Conservation (phyloP, 1,140 invertebrate genomes). For the Pogonomyrmex barbatus region DNA sequence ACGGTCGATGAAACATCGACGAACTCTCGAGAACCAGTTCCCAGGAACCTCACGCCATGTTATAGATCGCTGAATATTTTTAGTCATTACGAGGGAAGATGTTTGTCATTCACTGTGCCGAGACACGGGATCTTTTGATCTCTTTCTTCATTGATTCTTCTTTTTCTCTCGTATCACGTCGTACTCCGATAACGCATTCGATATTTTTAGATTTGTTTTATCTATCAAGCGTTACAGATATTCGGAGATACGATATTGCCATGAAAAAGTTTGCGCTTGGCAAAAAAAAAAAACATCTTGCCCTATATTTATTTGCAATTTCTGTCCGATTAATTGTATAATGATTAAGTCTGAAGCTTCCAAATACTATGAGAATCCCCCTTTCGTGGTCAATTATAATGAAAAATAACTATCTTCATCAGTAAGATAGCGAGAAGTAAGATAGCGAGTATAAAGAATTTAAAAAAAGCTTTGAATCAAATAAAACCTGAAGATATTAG, state of each 20-base stretch:
- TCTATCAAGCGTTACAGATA: not conserved
- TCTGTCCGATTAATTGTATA: constrained; percentile 16
- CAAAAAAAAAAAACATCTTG: not conserved
- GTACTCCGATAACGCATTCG: not conserved
- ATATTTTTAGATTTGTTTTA: not conserved
- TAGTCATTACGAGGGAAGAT: constrained; percentile 33
- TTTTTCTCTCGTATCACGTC: not conserved
- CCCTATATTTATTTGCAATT: constrained; percentile 42
- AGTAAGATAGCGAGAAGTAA: not conserved
- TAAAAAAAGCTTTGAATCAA: not conserved
- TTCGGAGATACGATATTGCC: constrained; percentile 23
- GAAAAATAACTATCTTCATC: not conserved
- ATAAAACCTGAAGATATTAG: not conserved
- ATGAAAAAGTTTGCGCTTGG: constrained; percentile 19
- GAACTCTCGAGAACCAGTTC: constrained; percentile 37
- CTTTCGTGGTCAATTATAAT: constrained; percentile 12
- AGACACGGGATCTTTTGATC: not conserved
- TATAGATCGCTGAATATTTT: constrained; percentile 39
- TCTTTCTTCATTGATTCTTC: not conserved
- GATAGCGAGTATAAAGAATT: not conserved
- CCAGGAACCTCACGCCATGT: constrained; percentile 52
- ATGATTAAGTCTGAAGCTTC: constrained; percentile 25
- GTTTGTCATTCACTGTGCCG: constrained; percentile 9
- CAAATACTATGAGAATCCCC: not conserved
- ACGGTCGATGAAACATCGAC: constrained; percentile 29